A percentile compares a stretch with the other conserved stretches of the same genome.
These are phyloP conservation scores for Bellardia pandia DNA, from an alignment of 2,888 invertebrate species.

Conservation along the genomic window DNA sequence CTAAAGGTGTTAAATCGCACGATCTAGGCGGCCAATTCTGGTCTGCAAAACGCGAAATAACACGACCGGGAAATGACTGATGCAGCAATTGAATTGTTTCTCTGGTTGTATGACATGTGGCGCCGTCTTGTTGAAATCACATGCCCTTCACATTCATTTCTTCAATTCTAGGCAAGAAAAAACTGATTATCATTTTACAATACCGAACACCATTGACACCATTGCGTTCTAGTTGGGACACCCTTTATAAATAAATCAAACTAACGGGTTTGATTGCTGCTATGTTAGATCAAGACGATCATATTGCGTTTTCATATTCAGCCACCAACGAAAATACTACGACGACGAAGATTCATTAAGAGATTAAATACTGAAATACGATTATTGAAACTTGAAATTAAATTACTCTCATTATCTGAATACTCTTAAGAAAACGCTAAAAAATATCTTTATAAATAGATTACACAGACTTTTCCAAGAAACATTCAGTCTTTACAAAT, in stretches of 20 bases:
- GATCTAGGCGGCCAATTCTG: too few species aligned
- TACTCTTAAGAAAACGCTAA: slow-evolving; percentile 22
- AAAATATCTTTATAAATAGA: slow-evolving; percentile 54
- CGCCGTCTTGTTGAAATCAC: too few species aligned
- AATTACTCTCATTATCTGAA: slow-evolving; percentile 15
- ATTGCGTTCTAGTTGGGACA: too few species aligned
- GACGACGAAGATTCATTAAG: not conserved
- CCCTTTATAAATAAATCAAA: not conserved
- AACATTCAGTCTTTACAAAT: slow-evolving; percentile 45
- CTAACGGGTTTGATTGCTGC: not conserved
- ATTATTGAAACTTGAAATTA: not conserved
- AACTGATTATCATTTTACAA: too few species aligned
- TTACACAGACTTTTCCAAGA: slow-evolving; percentile 16
- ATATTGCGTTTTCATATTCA: slow-evolving; percentile 30
- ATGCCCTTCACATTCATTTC: too few species aligned
- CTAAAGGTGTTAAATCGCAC: too few species aligned
- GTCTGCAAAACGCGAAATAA: too few species aligned
- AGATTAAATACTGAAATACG: not conserved
- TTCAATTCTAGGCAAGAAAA: too few species aligned
- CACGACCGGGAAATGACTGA: too few species aligned
- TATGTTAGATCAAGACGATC: not conserved
- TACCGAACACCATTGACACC: too few species aligned
- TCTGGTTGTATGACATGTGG: too few species aligned
- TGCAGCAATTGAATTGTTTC: too few species aligned
- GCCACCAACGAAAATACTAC: not conserved